phyloP scores from a whole-genome alignment of 2,888 invertebrate species.

The Plebejus argus region DNA sequence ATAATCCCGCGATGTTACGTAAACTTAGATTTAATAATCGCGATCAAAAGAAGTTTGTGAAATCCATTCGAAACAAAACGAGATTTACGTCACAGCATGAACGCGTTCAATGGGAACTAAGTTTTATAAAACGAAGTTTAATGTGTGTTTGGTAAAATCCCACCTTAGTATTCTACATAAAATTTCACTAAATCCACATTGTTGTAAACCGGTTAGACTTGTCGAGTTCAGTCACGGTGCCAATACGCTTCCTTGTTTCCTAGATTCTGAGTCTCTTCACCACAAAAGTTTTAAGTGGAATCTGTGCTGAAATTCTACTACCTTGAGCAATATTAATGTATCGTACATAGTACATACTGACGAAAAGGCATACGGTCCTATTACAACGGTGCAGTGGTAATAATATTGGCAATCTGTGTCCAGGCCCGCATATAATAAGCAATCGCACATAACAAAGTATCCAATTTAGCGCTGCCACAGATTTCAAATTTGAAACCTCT shows the following conservation, averaged over 20 bases:
- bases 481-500: slow-evolving; percentile 31
- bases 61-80: too few species aligned
- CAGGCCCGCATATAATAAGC: neutral
- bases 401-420: too few species aligned
- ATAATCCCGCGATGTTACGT: too few species aligned
- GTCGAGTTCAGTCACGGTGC: neutral
- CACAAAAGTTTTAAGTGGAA: neutral
- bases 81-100: too few species aligned
- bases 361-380: too few species aligned
- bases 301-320: neutral
- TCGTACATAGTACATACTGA: too few species aligned
- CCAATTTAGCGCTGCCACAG: slow-evolving; percentile 17
- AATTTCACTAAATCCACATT: neutral
- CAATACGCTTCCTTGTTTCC: neutral
- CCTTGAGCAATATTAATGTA: neutral
- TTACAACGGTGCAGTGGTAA: too few species aligned
- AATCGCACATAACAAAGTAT: slow-evolving; percentile 23
- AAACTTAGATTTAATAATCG: too few species aligned
- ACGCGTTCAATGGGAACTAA: too few species aligned
- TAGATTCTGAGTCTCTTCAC: neutral
- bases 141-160: too few species aligned
- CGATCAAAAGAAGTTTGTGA: too few species aligned
- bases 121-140: too few species aligned
- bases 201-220: neutral
- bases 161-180: neutral